A percentile compares a stretch with the other conserved stretches of the same genome.
phyloP scores from a whole-genome alignment of 1,140 invertebrate genomes.

The Drosophila nasuta region DNA sequence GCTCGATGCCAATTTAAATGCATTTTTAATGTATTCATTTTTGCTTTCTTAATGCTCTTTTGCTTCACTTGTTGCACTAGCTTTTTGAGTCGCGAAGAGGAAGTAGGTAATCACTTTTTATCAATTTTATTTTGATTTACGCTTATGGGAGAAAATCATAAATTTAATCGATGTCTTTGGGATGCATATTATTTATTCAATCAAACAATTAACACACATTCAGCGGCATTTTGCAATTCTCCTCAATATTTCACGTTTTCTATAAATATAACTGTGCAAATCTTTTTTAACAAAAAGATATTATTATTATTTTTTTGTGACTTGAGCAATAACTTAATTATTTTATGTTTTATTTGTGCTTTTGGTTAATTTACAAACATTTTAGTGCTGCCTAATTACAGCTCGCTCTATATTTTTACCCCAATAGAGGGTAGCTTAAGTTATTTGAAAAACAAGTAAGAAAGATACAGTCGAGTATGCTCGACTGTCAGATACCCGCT shows the following conservation, averaged over 20 bases:
- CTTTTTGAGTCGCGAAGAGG: not conserved
- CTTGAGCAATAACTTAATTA: slow-evolving; percentile 47
- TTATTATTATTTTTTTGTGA: slow-evolving; percentile 18
- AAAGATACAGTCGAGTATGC: too few relatives aligned
- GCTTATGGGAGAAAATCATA: slow-evolving; percentile 6
- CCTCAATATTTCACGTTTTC: slow-evolving; percentile 14
- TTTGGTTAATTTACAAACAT: slow-evolving; percentile 75
- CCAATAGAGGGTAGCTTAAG: slow-evolving; percentile 19
- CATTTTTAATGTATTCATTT: slow-evolving; percentile 43
- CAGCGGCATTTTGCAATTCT: slow-evolving; percentile 34
- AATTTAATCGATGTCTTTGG: slow-evolving; percentile 14
- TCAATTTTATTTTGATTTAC: not conserved
- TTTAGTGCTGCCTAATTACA: slow-evolving; percentile 74
- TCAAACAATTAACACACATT: slow-evolving; percentile 45
- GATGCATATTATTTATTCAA: slow-evolving; percentile 8
- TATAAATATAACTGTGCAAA: slow-evolving; percentile 25
- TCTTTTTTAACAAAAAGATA: not conserved
- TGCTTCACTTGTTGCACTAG: not conserved
- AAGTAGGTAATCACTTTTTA: not conserved
- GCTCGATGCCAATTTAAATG: slow-evolving; percentile 21
- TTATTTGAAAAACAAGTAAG: not conserved
- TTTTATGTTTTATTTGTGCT: slow-evolving; percentile 56
- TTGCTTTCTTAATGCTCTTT: not conserved
- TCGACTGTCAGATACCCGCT: too few relatives aligned
- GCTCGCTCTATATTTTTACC: slow-evolving; percentile 63